phyloP scores from a whole-genome alignment of 2,888 invertebrate genomes.

The Empis stercorea region DNA sequence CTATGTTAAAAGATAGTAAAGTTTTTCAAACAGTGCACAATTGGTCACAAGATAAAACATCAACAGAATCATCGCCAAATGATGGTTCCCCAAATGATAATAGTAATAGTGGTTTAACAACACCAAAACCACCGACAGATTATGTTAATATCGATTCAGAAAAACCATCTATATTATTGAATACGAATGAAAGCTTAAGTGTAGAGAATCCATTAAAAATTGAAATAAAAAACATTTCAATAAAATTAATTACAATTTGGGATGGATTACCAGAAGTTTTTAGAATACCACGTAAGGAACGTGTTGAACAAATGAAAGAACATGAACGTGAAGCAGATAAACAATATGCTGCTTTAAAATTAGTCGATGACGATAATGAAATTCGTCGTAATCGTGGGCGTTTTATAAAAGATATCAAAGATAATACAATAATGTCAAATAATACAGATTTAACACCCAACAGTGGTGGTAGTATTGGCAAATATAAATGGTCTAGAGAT shows the following conservation, averaged over 20 bases:
- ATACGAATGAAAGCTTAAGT: no score
- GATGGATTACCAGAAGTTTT: constrained; percentile 44
- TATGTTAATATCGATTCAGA: no score
- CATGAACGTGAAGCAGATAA: constrained; percentile 83
- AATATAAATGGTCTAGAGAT: constrained; percentile 7
- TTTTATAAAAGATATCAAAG: constrained; percentile 10
- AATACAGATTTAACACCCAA: constrained; percentile 9
- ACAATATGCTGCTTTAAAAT: constrained; percentile 19
- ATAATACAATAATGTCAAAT: constrained; percentile 7
- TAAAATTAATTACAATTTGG: constrained; percentile 25
- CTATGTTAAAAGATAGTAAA: constrained; percentile 83
- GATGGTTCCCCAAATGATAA: constrained; percentile 14
- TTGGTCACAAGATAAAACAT: constrained; percentile 48
- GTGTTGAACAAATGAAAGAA: constrained; percentile 89
- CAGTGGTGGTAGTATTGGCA: constrained; percentile 8
- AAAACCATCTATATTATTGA: no score
- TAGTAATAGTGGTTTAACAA: background rate
- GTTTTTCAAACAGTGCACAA: constrained; percentile 72
- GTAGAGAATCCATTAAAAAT: constrained; percentile 1
- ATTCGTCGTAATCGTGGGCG: constrained; percentile 15
- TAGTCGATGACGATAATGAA: constrained; percentile 11
- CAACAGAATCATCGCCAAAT: constrained; percentile 11
- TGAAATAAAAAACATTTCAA: constrained; percentile 23
- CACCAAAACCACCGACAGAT: background rate
- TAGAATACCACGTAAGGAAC: constrained; percentile 86